These are phyloP conservation scores for Lepidocolaptes lacrymiger DNA, from an alignment of 2,797 vertebrate genomes.

Conservation along the genomic window DNA sequence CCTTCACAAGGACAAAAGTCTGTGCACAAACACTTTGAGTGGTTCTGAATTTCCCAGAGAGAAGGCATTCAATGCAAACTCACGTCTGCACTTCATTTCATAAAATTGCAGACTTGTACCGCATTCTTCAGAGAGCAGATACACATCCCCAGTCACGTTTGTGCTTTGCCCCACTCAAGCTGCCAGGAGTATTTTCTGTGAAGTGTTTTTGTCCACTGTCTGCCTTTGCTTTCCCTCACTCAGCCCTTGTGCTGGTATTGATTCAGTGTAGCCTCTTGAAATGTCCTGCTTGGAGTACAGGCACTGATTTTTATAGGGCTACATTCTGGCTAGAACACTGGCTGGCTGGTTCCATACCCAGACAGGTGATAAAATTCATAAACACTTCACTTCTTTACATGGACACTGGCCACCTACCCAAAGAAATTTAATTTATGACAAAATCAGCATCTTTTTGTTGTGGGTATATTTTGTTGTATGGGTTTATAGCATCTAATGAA, in stretches of 20 bases:
- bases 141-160: background rate
- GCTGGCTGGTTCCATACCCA: background rate
- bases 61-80: background rate
- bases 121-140: background rate
- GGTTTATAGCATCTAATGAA: background rate
- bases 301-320: background rate
- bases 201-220: slow-evolving; percentile 24
- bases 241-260: background rate
- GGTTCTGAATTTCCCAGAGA: background rate
- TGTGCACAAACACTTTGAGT: background rate
- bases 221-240: background rate
- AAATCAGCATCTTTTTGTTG: background rate
- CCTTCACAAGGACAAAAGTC: background rate
- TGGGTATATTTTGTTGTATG: background rate
- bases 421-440: background rate
- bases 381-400: background rate
- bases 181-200: background rate
- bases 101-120: background rate
- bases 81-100: background rate
- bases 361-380: slow-evolving; percentile 10
- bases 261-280: background rate
- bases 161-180: background rate
- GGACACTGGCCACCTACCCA: background rate
- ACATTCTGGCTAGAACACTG: background rate
- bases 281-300: background rate